Conservation (phyloP, 1,140 invertebrate species). For the Wasmannia auropunctata region DNA sequence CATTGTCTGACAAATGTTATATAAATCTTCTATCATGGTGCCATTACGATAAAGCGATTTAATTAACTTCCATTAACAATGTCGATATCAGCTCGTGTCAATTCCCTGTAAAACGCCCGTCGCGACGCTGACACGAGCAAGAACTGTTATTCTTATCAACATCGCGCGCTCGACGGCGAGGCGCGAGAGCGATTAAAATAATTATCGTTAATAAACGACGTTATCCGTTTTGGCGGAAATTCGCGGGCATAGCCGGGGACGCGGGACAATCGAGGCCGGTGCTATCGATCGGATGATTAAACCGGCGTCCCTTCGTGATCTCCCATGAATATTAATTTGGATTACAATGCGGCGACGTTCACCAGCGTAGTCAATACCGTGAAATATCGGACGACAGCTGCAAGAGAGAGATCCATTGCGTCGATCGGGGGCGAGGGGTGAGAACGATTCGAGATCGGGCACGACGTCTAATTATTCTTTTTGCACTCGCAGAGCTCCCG, state of each 20-base stretch:
- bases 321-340: constrained; percentile 25
- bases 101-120: background rate
- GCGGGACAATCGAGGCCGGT: constrained; percentile 1
- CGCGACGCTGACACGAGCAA: background rate
- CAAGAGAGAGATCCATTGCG: background rate
- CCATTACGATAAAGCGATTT: constrained; percentile 21
- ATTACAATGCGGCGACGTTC: background rate
- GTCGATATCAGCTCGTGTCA: background rate
- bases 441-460: background rate
- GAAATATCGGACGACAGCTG: background rate
- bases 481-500: constrained; percentile 74
- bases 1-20: background rate
- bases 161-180: too few species aligned
- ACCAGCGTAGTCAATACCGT: background rate
- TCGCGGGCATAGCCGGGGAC: background rate
- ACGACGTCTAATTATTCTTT: background rate
- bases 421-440: too few species aligned
- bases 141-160: constrained; percentile 13
- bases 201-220: background rate
- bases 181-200: background rate
- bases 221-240: constrained; percentile 14
- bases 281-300: constrained; percentile 11
- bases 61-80: constrained; percentile 5
- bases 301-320: background rate
- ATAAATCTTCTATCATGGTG: background rate